These are phyloP conservation scores for Sarcophaga peregrina DNA, from an alignment of 1,140 invertebrate genomes.

Conservation along the genomic window DNA sequence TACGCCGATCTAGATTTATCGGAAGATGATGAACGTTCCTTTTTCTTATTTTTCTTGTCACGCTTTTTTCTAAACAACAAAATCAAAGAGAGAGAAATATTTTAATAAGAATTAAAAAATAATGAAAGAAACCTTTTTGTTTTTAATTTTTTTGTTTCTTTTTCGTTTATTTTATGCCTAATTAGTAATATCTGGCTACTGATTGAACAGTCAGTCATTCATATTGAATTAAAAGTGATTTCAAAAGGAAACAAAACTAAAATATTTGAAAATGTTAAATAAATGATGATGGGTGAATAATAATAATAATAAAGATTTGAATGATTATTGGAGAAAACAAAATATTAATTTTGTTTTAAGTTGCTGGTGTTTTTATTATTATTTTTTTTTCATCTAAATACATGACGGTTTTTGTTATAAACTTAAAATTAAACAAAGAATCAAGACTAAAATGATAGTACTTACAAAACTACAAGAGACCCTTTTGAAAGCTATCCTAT, in stretches of 20 bases:
- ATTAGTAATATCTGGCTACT: too few relatives aligned
- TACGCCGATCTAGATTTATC: conserved; percentile 60
- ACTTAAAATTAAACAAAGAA: conserved; percentile 53
- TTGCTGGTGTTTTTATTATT: too few relatives aligned
- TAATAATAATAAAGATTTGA: background rate
- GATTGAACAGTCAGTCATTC: too few relatives aligned
- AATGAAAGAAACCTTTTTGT: too few relatives aligned
- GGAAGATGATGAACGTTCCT: conserved; percentile 54
- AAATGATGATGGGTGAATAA: background rate
- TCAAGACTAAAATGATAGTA: conserved; percentile 61
- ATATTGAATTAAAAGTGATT: too few relatives aligned
- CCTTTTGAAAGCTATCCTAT: conserved; percentile 67
- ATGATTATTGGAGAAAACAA: too few relatives aligned
- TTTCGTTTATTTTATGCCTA: too few relatives aligned
- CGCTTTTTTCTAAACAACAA: conserved; percentile 59
- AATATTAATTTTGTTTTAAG: too few relatives aligned
- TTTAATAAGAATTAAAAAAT: conserved; percentile 18
- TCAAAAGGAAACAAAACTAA: too few relatives aligned
- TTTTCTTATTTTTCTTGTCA: conserved; percentile 63
- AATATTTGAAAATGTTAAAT: background rate
- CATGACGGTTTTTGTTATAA: background rate
- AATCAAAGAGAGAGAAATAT: conserved; percentile 2
- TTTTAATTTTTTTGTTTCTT: too few relatives aligned
- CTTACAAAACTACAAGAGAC: conserved; percentile 68
- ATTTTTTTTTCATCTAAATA: too few relatives aligned